Base-by-base conservation (phyloP, 2,888 invertebrate species). In the Caenorhabditis sinica region DNA sequence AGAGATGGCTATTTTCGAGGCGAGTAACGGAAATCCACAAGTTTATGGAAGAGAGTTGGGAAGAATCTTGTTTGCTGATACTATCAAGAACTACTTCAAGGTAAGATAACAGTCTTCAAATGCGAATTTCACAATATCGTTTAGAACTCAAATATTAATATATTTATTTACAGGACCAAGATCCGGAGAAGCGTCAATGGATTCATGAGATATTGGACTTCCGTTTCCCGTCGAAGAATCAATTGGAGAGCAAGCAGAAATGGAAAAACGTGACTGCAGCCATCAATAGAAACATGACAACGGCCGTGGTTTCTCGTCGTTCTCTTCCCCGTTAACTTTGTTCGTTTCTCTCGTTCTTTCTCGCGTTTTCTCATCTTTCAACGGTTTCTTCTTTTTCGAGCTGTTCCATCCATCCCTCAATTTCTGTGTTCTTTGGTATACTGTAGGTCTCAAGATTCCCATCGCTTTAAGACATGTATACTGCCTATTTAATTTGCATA, bases 241-340 rank as follows among this genome's bases (percentile, higher is more conserved):
- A 65, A 33, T 43, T 75, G n/a, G 87, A 87, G 40, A 56, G 82
- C 20, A 85, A 86, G 23, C 88, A 87, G 30, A 86, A 88, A 69
- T 89, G 89, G 89, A 88, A 88, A 81, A 86, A 86, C 56, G 87
- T 87, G 71, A 85, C 81, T 6, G 87, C 89, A n/a, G 86, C 88
- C 13, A 88, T 89, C 79, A 89, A 89, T 68, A 82, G 85, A 58
- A 88, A 88, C 82, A 87, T 87, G 87, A 65, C 82, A 2, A 53
- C 72, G 13, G 73, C 72, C n/a, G 72, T 61, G 4, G 68, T 25
- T 17, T 56, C 60, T 15, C 82, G 82, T n/a, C 61, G 72, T 56
- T 82, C 82, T 28, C 74, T 82, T 25, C 73, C 74, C n/a, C 73
- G 61, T 43, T 82, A 63, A 56, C 28, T 36, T 71, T 15, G 3